Evolutionary conservation across 2,888 invertebrate genomes (phyloP).

Genomic region (Micoletzkya japonica): DNA sequence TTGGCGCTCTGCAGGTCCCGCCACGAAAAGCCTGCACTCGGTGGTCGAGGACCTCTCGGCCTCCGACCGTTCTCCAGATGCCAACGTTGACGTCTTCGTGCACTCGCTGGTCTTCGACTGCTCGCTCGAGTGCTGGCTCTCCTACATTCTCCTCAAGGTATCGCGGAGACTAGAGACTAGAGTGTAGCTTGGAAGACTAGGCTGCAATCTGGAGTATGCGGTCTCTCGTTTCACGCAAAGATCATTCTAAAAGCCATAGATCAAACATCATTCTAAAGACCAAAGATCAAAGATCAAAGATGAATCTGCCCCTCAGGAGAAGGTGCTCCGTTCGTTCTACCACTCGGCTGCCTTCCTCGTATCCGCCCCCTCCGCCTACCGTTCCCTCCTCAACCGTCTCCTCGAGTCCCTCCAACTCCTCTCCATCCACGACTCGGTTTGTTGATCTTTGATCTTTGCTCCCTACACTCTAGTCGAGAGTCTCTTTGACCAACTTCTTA

Average conservation of each 20-base stretch:
- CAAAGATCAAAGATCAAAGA: conserved; percentile 71
- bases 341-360: conserved; percentile 76
- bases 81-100: conserved; percentile 64
- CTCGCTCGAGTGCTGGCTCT: conserved; percentile 87
- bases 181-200: no score
- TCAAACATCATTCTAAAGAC: conserved; percentile 74
- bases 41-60: conserved; percentile 81
- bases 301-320: conserved; percentile 5
- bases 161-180: no score
- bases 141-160: conserved; percentile 80
- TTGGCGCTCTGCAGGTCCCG: conserved; percentile 76
- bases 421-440: conserved; percentile 71
- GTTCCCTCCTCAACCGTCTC: conserved; percentile 75
- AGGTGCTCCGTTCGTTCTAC: conserved; percentile 79
- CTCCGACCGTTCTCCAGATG: conserved; percentile 76
- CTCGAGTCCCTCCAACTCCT: conserved; percentile 79
- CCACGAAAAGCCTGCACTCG: conserved; percentile 81
- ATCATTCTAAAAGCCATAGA: no score
- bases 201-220: no score
- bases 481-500: not conserved
- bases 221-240: not conserved
- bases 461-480: not conserved
- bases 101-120: conserved; percentile 34
- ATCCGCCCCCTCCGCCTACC: conserved; percentile 71
- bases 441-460: no score